Conservation (phyloP, 2,113 vertebrate genomes). For the Apistogramma diplotaenia region DNA sequence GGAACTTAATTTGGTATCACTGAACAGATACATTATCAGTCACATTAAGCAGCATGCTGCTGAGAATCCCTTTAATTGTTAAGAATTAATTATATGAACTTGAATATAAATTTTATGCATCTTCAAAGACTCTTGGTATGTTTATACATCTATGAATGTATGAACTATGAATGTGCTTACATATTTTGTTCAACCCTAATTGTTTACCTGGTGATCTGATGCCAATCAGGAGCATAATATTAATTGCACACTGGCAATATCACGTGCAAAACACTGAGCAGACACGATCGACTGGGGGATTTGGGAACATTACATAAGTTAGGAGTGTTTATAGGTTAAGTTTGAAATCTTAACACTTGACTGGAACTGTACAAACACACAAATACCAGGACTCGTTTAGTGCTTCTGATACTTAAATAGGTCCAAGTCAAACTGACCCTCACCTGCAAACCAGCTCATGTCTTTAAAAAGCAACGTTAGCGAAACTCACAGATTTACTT, state of each 20-base stretch:
- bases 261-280: neutral
- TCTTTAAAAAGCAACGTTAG: constrained; percentile 9
- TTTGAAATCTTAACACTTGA: neutral
- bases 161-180: neutral
- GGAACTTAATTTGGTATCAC: neutral
- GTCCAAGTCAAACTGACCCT: constrained; percentile 22
- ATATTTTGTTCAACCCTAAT: neutral
- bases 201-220: neutral
- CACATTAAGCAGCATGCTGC: neutral
- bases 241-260: neutral
- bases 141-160: neutral
- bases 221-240: neutral
- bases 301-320: neutral
- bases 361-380: neutral
- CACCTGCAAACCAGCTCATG: constrained; percentile 6
- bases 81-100: neutral
- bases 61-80: neutral
- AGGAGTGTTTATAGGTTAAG: neutral
- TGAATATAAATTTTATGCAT: neutral
- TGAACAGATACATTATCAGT: neutral
- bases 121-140: neutral
- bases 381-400: neutral
- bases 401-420: neutral
- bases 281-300: neutral
- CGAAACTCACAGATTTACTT: constrained; percentile 1